These are phyloP conservation scores for Chiloscyllium plagiosum DNA, from an alignment of 2,113 vertebrate genomes.

Conservation along the genomic window DNA sequence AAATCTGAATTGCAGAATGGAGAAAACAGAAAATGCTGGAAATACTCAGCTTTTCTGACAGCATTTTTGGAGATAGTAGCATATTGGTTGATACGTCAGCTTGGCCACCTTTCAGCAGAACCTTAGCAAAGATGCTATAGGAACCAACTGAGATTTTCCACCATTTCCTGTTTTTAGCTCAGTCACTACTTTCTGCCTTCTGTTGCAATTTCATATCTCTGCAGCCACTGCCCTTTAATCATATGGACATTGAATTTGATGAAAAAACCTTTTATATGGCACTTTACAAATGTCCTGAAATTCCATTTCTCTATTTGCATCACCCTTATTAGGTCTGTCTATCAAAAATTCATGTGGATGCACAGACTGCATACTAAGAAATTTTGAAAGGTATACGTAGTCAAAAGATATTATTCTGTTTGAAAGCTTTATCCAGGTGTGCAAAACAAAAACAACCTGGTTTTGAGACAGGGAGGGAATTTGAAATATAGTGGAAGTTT, in stretches of 20 bases:
- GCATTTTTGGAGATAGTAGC: background rate
- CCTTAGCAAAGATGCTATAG: background rate
- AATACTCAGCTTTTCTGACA: background rate
- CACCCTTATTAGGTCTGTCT: background rate
- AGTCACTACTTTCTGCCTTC: background rate
- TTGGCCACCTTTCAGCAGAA: background rate
- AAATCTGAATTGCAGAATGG: background rate
- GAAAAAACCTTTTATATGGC: background rate
- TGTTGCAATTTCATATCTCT: background rate
- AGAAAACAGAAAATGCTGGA: background rate
- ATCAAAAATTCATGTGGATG: background rate
- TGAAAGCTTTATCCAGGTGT: background rate
- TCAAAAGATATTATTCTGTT: background rate
- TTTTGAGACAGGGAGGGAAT: background rate
- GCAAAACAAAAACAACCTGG: background rate
- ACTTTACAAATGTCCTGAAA: background rate
- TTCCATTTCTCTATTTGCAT: background rate
- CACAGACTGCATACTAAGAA: background rate
- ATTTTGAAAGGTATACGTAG: background rate
- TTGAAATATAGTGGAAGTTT: background rate
- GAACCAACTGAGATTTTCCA: background rate
- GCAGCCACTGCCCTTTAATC: background rate
- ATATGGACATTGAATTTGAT: background rate
- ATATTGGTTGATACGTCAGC: background rate
- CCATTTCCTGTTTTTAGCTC: background rate